phyloP scores from a whole-genome alignment of 2,888 invertebrate species.

The Acrobasis consociella region DNA sequence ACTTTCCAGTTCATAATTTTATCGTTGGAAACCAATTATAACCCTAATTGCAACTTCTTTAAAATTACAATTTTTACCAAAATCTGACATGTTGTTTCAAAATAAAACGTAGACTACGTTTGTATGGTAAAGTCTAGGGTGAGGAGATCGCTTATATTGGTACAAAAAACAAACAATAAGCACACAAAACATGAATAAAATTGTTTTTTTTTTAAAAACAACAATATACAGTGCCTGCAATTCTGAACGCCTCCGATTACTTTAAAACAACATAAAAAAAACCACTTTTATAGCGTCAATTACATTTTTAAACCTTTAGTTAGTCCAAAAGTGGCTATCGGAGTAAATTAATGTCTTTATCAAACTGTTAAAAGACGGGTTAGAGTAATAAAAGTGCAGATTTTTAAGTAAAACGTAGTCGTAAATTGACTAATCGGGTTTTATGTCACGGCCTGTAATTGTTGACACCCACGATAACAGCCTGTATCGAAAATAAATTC shows the following conservation, averaged over 20 bases:
- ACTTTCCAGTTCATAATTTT: too few species aligned
- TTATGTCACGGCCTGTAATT: conserved; percentile 29
- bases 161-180: too few species aligned
- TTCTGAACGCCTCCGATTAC: conserved; percentile 6
- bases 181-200: background rate
- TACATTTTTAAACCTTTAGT: conserved; percentile 9
- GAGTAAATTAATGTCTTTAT: conserved; percentile 20
- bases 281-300: conserved; percentile 3
- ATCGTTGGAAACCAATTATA: too few species aligned
- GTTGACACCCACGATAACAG: conserved; percentile 29
- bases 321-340: conserved; percentile 3
- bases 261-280: conserved; percentile 5
- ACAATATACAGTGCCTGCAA: background rate
- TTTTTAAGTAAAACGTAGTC: conserved; percentile 34
- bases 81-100: too few species aligned
- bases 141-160: too few species aligned
- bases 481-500: background rate
- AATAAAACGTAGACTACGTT: too few species aligned
- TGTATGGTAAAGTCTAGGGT: too few species aligned
- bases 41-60: too few species aligned
- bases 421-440: conserved; percentile 39
- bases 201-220: background rate
- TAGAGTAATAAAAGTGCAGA: conserved; percentile 30
- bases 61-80: too few species aligned
- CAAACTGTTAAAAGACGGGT: conserved; percentile 22